phyloP scores from a whole-genome alignment of 1,140 invertebrate species.

The Lucilia sericata region DNA sequence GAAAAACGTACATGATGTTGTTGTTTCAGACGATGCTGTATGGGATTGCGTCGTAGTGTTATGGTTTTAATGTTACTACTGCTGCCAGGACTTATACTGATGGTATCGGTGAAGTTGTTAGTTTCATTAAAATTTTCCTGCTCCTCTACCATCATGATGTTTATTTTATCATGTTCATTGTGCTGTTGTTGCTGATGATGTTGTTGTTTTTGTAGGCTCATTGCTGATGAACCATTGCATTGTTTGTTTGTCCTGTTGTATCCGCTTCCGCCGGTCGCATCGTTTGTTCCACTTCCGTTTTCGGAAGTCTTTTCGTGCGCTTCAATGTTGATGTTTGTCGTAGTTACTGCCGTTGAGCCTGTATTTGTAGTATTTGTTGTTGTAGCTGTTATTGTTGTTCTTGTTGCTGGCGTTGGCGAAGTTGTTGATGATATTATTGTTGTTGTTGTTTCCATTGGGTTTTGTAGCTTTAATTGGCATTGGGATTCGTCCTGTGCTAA shows the following conservation, averaged over 20 bases:
- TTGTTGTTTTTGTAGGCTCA: slow-evolving; percentile 43
- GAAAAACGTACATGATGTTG: slow-evolving; percentile 66
- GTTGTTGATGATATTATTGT: slow-evolving; percentile 32
- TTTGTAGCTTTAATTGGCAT: slow-evolving; percentile 24
- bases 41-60: slow-evolving; percentile 56
- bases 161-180: slow-evolving; percentile 16
- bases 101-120: slow-evolving; percentile 45
- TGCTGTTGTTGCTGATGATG: slow-evolving; percentile 34
- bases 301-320: slow-evolving; percentile 38
- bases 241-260: slow-evolving; percentile 46
- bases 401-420: slow-evolving; percentile 17
- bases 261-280: slow-evolving; percentile 28
- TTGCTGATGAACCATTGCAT: slow-evolving; percentile 44
- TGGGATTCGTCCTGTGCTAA: not conserved
- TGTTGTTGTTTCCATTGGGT: not conserved
- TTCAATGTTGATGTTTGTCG: slow-evolving; percentile 17
- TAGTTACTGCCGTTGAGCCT: slow-evolving; percentile 18
- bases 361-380: not conserved
- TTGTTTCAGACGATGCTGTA: slow-evolving; percentile 61
- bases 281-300: slow-evolving; percentile 37
- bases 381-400: slow-evolving; percentile 1
- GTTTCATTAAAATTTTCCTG: slow-evolving; percentile 28
- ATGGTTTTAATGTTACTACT: slow-evolving; percentile 45
- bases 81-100: slow-evolving; percentile 39
- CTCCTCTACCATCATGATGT: not conserved